Conservation (phyloP, 2,113 vertebrate genomes). For the Brienomyrus brachyistius region DNA sequence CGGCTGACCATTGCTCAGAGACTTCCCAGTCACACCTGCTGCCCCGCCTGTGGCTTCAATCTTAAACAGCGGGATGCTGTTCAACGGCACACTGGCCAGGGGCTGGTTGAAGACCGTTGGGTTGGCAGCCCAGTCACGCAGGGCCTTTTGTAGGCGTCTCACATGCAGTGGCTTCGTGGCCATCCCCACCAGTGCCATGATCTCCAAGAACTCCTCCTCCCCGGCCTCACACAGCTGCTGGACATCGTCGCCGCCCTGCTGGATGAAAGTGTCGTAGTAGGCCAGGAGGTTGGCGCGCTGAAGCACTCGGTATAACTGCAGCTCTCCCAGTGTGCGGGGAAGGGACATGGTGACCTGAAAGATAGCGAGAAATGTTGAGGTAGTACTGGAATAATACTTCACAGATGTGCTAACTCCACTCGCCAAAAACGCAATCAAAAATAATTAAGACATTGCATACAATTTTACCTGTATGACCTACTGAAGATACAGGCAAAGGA, state of each 20-base stretch:
- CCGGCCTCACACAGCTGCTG: slow-evolving; percentile 94
- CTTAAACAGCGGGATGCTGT: slow-evolving; percentile 86
- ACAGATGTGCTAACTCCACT: neutral
- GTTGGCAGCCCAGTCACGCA: slow-evolving; percentile 92
- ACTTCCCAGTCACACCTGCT: slow-evolving; percentile 52
- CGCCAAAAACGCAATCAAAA: neutral
- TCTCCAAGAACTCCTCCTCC: slow-evolving; percentile 96
- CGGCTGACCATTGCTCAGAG: slow-evolving; percentile 74
- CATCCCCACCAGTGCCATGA: slow-evolving; percentile 98
- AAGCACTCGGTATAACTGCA: slow-evolving; percentile 92
- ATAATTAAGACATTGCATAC: neutral
- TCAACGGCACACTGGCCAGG: slow-evolving; percentile 68
- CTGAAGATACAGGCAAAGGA: neutral
- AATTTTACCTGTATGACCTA: neutral
- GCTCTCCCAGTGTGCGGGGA: slow-evolving; percentile 90
- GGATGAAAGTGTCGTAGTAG: slow-evolving; percentile 98
- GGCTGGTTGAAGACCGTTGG: slow-evolving; percentile 89
- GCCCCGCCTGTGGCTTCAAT: slow-evolving; percentile 64
- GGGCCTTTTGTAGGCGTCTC: slow-evolving; percentile 88
- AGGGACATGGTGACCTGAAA: slow-evolving; percentile 71
- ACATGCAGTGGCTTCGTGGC: slow-evolving; percentile 95
- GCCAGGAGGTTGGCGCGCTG: slow-evolving; percentile 90
- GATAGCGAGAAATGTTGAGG: slow-evolving; percentile 30
- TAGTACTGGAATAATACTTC: neutral
- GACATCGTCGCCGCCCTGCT: slow-evolving; percentile 97